phyloP scores from a whole-genome alignment of 2,113 vertebrate genomes.

The Benitochromis conjunctus region DNA sequence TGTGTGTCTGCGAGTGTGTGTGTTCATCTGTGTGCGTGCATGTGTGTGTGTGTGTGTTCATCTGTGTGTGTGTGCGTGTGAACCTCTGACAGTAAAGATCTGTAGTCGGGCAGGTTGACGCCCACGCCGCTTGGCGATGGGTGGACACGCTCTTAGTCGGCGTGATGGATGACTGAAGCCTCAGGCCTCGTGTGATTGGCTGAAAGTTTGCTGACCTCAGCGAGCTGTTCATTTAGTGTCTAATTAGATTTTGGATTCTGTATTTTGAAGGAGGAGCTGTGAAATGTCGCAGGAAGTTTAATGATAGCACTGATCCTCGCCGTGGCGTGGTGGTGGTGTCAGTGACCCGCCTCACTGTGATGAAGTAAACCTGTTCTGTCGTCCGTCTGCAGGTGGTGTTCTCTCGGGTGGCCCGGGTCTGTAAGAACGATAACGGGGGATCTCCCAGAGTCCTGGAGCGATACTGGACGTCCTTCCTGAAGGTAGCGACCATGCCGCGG shows the following conservation, averaged over 20 bases:
- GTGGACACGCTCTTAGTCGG: background rate
- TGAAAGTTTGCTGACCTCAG: background rate
- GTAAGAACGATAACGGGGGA: conserved; percentile 89
- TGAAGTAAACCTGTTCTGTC: background rate
- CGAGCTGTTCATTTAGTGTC: background rate
- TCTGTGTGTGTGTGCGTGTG: background rate
- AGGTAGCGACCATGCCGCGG: conserved; percentile 34
- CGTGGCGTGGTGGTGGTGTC: fast-evolving
- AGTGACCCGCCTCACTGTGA: background rate
- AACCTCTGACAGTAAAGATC: background rate
- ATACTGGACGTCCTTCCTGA: conserved; percentile 93
- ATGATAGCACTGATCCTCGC: background rate
- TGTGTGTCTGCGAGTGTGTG: no score
- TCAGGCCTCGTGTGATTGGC: background rate
- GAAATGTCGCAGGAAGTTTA: background rate
- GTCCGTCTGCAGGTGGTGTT: conserved; percentile 78
- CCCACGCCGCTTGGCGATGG: fast-evolving
- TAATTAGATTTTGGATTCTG: background rate
- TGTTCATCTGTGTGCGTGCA: background rate
- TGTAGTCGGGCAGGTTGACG: no score
- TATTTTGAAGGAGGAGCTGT: background rate
- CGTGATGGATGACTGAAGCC: no score
- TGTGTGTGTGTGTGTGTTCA: background rate
- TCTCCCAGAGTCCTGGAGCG: conserved; percentile 87
- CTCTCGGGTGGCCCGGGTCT: conserved; percentile 87